phyloP scores from a whole-genome alignment of 1,140 invertebrate genomes.

The Trinorchestia longiramus region DNA sequence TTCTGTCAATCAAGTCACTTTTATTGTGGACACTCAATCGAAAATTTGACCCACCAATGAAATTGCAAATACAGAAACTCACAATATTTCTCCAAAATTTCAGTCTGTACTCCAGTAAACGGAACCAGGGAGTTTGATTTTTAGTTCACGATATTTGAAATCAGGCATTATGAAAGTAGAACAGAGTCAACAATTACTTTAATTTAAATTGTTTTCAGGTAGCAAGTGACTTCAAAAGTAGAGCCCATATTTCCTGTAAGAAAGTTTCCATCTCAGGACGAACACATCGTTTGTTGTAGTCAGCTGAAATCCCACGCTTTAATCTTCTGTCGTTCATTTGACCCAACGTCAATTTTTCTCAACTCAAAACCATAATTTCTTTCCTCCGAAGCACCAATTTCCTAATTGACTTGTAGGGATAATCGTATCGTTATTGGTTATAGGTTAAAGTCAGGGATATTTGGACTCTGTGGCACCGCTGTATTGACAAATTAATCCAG shows the following conservation, averaged over 20 bases:
- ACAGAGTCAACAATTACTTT: background rate
- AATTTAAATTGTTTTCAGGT: background rate
- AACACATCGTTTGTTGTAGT: background rate
- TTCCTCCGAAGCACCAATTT: background rate
- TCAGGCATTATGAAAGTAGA: background rate
- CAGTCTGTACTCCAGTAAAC: background rate
- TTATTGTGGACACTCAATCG: no score
- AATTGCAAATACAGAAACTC: background rate
- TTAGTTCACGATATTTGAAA: background rate
- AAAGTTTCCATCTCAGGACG: background rate
- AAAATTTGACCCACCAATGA: background rate
- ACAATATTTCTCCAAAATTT: background rate
- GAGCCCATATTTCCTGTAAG: background rate
- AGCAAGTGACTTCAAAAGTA: background rate
- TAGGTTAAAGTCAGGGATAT: background rate
- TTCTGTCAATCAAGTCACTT: background rate
- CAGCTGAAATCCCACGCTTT: background rate
- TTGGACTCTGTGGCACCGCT: background rate
- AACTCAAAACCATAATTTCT: background rate
- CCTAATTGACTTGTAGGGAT: background rate
- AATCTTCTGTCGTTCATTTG: background rate
- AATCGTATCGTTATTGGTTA: background rate
- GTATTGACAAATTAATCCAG: background rate
- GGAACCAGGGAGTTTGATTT: background rate
- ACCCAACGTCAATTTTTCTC: background rate